phyloP scores from a whole-genome alignment of 2,113 vertebrate genomes.

The Mirza zaza region DNA sequence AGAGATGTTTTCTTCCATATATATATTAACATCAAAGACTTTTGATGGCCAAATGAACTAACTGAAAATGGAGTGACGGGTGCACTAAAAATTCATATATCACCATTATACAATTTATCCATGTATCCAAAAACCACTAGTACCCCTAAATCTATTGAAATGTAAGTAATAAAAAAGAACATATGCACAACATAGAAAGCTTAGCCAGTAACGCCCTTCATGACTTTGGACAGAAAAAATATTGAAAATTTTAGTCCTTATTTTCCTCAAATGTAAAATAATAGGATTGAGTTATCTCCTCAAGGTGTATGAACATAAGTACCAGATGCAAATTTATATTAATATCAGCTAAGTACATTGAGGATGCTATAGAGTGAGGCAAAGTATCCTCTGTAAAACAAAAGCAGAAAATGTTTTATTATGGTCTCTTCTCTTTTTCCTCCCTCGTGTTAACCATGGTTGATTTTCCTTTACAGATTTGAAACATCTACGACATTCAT shows the following conservation, averaged over 20 bases:
- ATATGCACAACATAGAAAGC: not conserved
- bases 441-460: not conserved
- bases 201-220: not conserved
- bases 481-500: not conserved
- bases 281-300: not conserved
- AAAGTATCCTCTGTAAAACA: not conserved
- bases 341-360: not conserved
- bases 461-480: not conserved
- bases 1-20: not conserved
- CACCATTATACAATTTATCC: no score
- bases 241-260: not conserved
- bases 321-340: not conserved
- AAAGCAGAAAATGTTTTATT: not conserved
- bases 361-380: not conserved
- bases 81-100: no score
- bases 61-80: no score
- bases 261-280: not conserved
- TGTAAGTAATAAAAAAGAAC: not conserved
- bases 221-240: not conserved
- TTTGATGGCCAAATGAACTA: conserved; percentile 19
- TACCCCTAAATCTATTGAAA: no score
- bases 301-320: not conserved
- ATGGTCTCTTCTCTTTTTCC: not conserved
- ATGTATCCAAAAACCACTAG: no score
- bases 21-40: not conserved